Base-by-base conservation (phyloP, 2,797 vertebrate genomes). In the Phalanger gymnotis region DNA sequence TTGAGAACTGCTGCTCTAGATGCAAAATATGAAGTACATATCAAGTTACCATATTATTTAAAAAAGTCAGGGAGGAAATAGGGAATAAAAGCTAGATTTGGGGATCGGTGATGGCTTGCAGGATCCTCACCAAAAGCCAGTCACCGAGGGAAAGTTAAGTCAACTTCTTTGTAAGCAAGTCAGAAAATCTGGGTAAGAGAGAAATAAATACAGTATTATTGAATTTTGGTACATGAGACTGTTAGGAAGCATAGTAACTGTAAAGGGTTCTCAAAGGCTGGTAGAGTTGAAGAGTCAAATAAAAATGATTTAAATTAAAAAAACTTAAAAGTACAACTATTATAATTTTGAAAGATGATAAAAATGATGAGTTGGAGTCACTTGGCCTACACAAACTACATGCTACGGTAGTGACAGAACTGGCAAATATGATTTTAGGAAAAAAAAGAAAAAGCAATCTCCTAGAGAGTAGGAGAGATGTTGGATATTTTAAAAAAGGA, bases 101-200 rank as follows among this genome's bases (percentile, higher is more conserved):
- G 57, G 28, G 57, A 58, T 58, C 57, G 12, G 30, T 58, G 57
- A 58, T 58, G 28, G 10, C 57, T 31, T 58, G 9, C 28, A 66
- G 34, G 91, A 95, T 40, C 1, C 47, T 92, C 53, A 56, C 13
- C 53, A 57, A 97, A 93, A 95, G 19, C 54, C 51, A 58, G 61
- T 58, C 40, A 91, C 22, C 92, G 30, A 47, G 5, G 2, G 51
- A 57, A 53, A 92, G 52, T 30, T 91, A 92, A 94, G 93, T 5
- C 11, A 51, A 55, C n/a, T 13, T 53, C n/a, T 95, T 96, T 93
- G 56, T 94, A 92, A 91, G 58, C 13, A 96, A 94, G 96, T 81
- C 22, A 94, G 22, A 93, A 94, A 95, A 93, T 93, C 16, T 92
- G 52, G 51, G 10, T 91, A 92, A 96, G 54, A 91, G 58, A 95